These are phyloP conservation scores for Trogon surrucura DNA, from an alignment of 2,113 vertebrate species.

Conservation along the genomic window DNA sequence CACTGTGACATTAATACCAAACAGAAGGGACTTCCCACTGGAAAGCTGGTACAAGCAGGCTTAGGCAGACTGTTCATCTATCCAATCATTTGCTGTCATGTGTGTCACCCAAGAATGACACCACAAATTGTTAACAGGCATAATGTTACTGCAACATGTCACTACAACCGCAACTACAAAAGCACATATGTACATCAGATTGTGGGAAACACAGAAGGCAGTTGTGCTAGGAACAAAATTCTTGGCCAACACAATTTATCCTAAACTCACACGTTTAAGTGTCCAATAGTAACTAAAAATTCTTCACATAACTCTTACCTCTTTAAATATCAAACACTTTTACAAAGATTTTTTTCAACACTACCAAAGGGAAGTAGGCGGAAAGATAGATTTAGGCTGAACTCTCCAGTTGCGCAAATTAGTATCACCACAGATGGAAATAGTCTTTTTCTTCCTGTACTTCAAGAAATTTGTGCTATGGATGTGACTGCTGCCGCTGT, in stretches of 20 bases:
- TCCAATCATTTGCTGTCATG: background rate
- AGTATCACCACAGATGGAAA: background rate
- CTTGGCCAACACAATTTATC: background rate
- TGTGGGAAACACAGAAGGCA: background rate
- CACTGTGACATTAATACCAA: background rate
- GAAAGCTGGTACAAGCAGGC: constrained; percentile 23
- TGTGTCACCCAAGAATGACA: background rate
- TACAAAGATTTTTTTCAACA: background rate
- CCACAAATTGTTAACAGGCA: background rate
- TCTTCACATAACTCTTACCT: background rate
- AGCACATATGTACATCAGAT: background rate
- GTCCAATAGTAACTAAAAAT: background rate
- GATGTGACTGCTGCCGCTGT: background rate
- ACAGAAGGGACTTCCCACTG: constrained; percentile 48
- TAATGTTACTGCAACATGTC: background rate
- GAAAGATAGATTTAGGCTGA: background rate
- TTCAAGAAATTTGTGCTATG: background rate
- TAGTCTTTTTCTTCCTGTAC: background rate
- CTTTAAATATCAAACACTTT: background rate
- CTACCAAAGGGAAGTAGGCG: background rate
- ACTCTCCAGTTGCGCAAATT: background rate
- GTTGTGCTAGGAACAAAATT: background rate
- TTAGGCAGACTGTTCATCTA: background rate
- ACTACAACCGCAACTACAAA: background rate
- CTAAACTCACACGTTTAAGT: background rate